A percentile compares a stretch with the other conserved stretches of the same genome.
phyloP scores from a whole-genome alignment of 2,113 vertebrate species.

The Siniperca chuatsi region DNA sequence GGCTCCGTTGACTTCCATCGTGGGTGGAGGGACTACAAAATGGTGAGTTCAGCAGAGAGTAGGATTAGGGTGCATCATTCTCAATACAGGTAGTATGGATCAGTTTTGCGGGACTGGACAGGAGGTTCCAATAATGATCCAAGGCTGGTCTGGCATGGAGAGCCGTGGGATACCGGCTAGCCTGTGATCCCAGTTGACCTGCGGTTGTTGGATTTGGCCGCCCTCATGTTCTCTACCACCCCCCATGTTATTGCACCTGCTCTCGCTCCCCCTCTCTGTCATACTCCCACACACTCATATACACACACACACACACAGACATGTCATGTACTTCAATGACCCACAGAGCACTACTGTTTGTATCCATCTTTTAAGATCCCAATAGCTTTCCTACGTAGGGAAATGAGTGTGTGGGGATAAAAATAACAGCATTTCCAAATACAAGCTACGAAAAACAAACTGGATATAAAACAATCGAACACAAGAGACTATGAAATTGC shows the following conservation, averaged over 20 bases:
- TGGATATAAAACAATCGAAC: conserved; percentile 18
- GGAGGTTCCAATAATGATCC: conserved; percentile 68
- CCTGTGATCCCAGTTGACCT: conserved; percentile 71
- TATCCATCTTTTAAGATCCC: conserved; percentile 32
- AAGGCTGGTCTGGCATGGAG: conserved; percentile 41
- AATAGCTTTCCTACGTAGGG: conserved; percentile 14
- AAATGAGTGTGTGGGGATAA: conserved; percentile 14
- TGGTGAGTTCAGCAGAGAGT: conserved; percentile 67
- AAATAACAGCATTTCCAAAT: conserved; percentile 4
- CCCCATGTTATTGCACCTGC: conserved; percentile 81
- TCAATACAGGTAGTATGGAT: conserved; percentile 14
- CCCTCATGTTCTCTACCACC: conserved; percentile 52
- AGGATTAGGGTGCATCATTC: background rate
- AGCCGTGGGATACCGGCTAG: conserved; percentile 66
- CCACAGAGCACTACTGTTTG: conserved; percentile 34
- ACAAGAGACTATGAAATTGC: conserved; percentile 20
- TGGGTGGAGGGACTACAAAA: conserved; percentile 87
- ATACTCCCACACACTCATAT: conserved; percentile 40
- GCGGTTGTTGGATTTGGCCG: conserved; percentile 72
- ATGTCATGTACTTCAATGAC: conserved; percentile 6
- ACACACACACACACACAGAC: conserved; percentile 20
- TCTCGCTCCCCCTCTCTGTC: conserved; percentile 52
- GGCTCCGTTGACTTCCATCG: conserved; percentile 86
- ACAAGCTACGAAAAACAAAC: conserved; percentile 9
- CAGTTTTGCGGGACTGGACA: conserved; percentile 38